Percentiles rank a stretch among this genome's conserved stretches.
phyloP scores from a whole-genome alignment of 2,888 invertebrate genomes.

The Xylota segnis region DNA sequence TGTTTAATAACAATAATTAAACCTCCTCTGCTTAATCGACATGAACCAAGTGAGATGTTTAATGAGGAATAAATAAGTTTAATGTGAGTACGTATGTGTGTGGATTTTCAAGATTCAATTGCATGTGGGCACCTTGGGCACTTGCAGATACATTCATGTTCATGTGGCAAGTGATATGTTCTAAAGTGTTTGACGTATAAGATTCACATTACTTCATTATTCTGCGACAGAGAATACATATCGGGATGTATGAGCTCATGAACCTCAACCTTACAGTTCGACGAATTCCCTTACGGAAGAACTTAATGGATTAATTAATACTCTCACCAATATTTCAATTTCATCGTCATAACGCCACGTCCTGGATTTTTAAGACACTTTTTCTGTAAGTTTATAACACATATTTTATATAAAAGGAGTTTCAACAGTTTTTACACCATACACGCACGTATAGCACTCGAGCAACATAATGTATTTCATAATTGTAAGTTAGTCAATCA shows the following conservation, averaged over 20 bases:
- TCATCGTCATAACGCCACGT: neutral
- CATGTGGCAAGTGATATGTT: too few species aligned
- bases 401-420: too few species aligned
- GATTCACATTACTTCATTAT: neutral
- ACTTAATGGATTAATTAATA: neutral
- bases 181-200: too few species aligned
- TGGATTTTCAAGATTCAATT: neutral
- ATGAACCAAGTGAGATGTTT: slow-evolving; percentile 5
- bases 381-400: neutral
- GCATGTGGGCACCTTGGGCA: neutral
- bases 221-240: neutral
- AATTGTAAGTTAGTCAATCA: too few species aligned
- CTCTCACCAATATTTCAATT: too few species aligned
- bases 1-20: neutral
- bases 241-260: neutral
- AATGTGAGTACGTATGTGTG: neutral
- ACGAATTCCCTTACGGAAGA: neutral
- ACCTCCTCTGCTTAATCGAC: slow-evolving; percentile 1
- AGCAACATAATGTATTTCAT: too few species aligned
- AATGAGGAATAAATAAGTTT: slow-evolving; percentile 3
- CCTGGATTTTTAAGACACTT: neutral
- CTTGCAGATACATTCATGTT: too few species aligned
- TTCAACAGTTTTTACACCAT: too few species aligned
- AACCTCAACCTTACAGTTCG: neutral
- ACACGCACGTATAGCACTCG: too few species aligned